These are phyloP conservation scores for Drosophila neotestacea DNA, from an alignment of 2,888 invertebrate species.

Conservation along the genomic window DNA sequence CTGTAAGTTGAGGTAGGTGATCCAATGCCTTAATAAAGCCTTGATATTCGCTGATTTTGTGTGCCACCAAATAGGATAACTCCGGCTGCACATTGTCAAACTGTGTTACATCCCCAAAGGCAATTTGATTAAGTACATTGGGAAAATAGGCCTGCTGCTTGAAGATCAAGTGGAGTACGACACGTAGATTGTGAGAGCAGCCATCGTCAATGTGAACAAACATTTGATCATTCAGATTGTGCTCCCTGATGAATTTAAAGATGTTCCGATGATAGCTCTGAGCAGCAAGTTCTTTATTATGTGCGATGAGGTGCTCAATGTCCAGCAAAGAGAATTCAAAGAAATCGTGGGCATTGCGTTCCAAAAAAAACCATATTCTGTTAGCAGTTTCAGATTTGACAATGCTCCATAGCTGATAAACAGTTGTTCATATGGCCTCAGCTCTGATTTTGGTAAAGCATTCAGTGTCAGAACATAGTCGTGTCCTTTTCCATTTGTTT, in stretches of 20 bases:
- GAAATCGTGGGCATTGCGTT: slow-evolving; percentile 89
- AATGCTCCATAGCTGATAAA: slow-evolving; percentile 96
- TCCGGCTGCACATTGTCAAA: slow-evolving; percentile 73
- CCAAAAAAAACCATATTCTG: slow-evolving; percentile 94
- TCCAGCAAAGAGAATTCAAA: slow-evolving; percentile 88
- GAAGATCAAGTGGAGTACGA: slow-evolving; percentile 83
- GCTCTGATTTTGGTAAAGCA: slow-evolving; percentile 68
- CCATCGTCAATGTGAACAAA: slow-evolving; percentile 88
- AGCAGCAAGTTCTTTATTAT: slow-evolving; percentile 69
- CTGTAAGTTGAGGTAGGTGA: slow-evolving; percentile 62
- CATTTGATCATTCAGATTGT: slow-evolving; percentile 88
- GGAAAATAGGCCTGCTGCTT: slow-evolving; percentile 80
- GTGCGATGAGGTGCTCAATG: slow-evolving; percentile 85
- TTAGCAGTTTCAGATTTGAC: slow-evolving; percentile 91
- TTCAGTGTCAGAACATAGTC: slow-evolving; percentile 73
- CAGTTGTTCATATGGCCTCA: slow-evolving; percentile 89
- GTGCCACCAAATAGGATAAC: slow-evolving; percentile 62
- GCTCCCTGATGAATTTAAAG: slow-evolving; percentile 88
- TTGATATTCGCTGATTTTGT: slow-evolving; percentile 80
- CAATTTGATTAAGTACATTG: slow-evolving; percentile 83
- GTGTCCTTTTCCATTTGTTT: background rate
- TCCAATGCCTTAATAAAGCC: slow-evolving; percentile 64
- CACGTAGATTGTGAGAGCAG: slow-evolving; percentile 88
- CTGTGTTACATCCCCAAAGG: slow-evolving; percentile 81
- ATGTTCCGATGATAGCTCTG: slow-evolving; percentile 87